These are phyloP conservation scores for Lepeophtheirus nordmannii DNA, from an alignment of 2,888 invertebrate genomes.

Conservation along the genomic window DNA sequence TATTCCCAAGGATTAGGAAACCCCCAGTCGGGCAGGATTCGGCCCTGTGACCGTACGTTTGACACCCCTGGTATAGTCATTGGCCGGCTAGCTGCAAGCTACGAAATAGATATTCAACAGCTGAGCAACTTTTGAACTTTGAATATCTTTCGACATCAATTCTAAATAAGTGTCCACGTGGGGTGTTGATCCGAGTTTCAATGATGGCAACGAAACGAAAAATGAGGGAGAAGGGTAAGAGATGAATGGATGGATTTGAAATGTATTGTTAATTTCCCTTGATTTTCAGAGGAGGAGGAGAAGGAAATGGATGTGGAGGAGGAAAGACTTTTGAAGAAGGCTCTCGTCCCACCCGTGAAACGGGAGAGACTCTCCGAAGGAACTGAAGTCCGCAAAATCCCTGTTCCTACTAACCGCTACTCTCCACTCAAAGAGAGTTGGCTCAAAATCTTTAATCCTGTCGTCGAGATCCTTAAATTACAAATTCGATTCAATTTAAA, in stretches of 20 bases:
- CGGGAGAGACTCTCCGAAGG: conserved; percentile 25
- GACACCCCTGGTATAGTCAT: too few species aligned
- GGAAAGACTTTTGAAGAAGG: neutral
- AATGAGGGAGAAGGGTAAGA: neutral
- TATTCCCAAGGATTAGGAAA: too few species aligned
- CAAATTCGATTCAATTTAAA: conserved; percentile 88
- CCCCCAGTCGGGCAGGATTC: too few species aligned
- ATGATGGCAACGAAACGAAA: neutral
- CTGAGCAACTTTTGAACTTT: too few species aligned
- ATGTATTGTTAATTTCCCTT: neutral
- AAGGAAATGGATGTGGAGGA: neutral
- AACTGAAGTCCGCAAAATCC: conserved; percentile 38
- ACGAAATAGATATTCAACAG: too few species aligned
- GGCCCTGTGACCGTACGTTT: too few species aligned
- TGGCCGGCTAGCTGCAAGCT: too few species aligned
- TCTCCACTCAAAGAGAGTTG: conserved; percentile 89
- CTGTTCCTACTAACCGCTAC: conserved; percentile 86
- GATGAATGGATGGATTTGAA: neutral
- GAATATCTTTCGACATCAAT: too few species aligned
- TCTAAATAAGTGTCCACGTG: neutral
- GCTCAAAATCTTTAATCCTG: conserved; percentile 88
- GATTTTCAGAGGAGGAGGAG: too few species aligned
- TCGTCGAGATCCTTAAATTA: conserved; percentile 83
- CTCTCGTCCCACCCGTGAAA: neutral
- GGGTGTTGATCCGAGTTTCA: neutral